Conservation (phyloP, 2,888 invertebrate species). For the Netelia melanura region DNA sequence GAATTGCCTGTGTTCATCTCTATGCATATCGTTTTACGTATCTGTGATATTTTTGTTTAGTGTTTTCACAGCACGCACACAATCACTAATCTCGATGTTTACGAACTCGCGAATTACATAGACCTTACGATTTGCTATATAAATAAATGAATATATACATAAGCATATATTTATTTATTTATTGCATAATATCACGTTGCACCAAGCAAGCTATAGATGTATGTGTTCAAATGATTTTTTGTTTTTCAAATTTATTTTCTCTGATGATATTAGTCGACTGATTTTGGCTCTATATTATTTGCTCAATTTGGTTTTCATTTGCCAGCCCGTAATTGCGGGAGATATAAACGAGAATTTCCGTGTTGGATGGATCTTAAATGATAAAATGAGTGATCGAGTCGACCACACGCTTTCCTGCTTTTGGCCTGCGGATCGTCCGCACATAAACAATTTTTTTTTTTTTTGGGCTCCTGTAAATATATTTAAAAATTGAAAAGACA, state of each 20-base stretch:
- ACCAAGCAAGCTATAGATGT: slow-evolving; percentile 47
- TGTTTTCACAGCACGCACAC: slow-evolving; percentile 53
- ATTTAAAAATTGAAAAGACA: slow-evolving; percentile 17
- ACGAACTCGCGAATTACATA: not conserved
- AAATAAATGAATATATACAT: too few species aligned
- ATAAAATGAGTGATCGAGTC: slow-evolving; percentile 74
- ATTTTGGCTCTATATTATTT: slow-evolving; percentile 62
- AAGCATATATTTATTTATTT: slow-evolving; percentile 8
- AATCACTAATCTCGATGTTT: slow-evolving; percentile 40
- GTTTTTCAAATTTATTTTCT: slow-evolving; percentile 15
- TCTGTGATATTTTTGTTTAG: slow-evolving; percentile 24
- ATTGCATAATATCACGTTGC: slow-evolving; percentile 33
- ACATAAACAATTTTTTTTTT: slow-evolving; percentile 51
- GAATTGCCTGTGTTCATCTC: slow-evolving; percentile 52
- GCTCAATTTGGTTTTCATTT: slow-evolving; percentile 68
- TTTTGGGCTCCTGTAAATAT: slow-evolving; percentile 2
- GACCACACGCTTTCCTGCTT: slow-evolving; percentile 81
- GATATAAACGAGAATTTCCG: slow-evolving; percentile 68
- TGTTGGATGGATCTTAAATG: slow-evolving; percentile 41
- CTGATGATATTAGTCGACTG: not conserved
- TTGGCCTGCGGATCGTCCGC: slow-evolving; percentile 80
- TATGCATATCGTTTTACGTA: slow-evolving; percentile 32
- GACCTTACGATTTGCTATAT: slow-evolving; percentile 10
- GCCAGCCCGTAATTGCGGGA: slow-evolving; percentile 70
- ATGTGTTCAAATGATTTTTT: slow-evolving; percentile 12